Percentiles rank a stretch among this genome's conserved stretches.
These are phyloP conservation scores for Acanthosepion lycidas DNA, from an alignment of 2,888 invertebrate genomes.

Conservation along the genomic window DNA sequence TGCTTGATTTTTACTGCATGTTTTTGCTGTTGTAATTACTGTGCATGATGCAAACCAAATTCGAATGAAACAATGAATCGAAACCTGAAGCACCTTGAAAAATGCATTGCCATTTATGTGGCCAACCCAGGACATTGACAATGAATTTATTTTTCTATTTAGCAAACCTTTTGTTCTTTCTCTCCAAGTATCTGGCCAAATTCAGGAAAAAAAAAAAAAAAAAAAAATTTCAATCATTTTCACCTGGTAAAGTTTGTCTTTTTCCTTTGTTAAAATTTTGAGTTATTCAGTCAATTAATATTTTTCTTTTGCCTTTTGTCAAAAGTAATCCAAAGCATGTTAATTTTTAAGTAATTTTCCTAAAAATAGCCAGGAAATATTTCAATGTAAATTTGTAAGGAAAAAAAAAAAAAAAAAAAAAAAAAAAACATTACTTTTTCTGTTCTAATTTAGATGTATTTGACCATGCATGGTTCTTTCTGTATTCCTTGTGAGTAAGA, in stretches of 20 bases:
- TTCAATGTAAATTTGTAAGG: not conserved
- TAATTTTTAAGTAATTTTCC: not conserved
- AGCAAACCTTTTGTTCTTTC: not conserved
- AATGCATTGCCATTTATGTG: not conserved
- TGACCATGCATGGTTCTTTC: conserved; percentile 12
- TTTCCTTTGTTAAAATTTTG: not conserved
- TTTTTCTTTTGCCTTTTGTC: not conserved
- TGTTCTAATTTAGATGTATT: not conserved
- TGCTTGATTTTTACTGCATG: not conserved
- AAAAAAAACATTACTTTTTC: no score
- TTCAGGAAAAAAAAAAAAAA: not conserved
- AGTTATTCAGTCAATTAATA: not conserved
- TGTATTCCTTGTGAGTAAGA: not conserved
- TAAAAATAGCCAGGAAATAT: no score
- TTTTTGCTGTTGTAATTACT: not conserved
- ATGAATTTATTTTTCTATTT: not conserved
- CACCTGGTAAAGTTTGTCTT: not conserved
- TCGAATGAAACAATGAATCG: not conserved
- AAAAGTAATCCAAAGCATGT: not conserved
- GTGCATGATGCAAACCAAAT: not conserved
- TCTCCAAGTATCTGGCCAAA: not conserved
- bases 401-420: not conserved
- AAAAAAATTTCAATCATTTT: not conserved
- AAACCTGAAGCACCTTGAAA: not conserved
- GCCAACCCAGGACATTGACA: conserved; percentile 33